A percentile compares a stretch with the other conserved stretches of the same genome.
These are phyloP conservation scores for Plemyria rubiginata DNA, from an alignment of 2,888 invertebrate species.

Conservation along the genomic window DNA sequence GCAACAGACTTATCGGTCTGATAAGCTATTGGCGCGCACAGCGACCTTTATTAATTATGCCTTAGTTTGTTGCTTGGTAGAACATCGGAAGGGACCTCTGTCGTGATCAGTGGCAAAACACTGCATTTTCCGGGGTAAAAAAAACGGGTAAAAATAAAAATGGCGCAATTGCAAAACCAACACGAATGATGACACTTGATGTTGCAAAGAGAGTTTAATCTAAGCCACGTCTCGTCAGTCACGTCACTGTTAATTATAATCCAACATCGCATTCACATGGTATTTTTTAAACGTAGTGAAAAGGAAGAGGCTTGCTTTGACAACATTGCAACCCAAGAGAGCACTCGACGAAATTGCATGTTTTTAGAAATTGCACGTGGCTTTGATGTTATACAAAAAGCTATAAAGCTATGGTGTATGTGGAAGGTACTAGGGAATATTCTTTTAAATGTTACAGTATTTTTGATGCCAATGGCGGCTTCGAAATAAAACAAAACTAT, in stretches of 20 bases:
- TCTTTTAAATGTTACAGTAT: background rate
- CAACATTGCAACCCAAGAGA: constrained; percentile 61
- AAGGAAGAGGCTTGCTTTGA: constrained; percentile 79
- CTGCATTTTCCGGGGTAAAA: no score
- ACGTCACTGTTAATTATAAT: constrained; percentile 76
- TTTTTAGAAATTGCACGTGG: constrained; percentile 30
- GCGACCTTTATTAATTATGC: no score
- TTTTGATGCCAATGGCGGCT: background rate
- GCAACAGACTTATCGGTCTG: no score
- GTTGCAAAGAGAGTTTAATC: constrained; percentile 69
- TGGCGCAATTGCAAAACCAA: constrained; percentile 44
- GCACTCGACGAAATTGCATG: constrained; percentile 38
- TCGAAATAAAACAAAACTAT: background rate
- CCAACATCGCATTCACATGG: constrained; percentile 52
- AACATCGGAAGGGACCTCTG: no score
- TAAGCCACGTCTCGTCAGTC: constrained; percentile 60
- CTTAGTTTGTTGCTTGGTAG: no score
- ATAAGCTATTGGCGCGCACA: no score
- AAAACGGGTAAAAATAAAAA: constrained; percentile 17
- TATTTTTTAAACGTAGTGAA: constrained; percentile 72
- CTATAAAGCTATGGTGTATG: background rate
- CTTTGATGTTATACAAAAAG: constrained; percentile 25
- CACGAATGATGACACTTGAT: constrained; percentile 65
- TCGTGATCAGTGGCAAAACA: no score
- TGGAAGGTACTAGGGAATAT: background rate